Conservation (phyloP, 37 sponge, comb jelly and placozoan species). For the Crambe crambe region DNA sequence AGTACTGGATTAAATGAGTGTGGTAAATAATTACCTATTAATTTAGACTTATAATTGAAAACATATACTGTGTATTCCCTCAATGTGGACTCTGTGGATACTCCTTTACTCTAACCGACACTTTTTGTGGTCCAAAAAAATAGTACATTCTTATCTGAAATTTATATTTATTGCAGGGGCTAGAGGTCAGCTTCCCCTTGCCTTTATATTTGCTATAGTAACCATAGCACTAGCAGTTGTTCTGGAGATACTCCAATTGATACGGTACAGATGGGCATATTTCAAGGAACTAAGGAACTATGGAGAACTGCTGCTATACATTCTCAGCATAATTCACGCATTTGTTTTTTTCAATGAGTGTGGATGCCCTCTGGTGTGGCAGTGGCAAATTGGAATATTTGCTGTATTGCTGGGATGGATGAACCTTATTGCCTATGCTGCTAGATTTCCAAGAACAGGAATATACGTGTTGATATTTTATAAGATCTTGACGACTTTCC, state of each 20-base stretch:
- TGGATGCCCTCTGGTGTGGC: conserved; percentile 1
- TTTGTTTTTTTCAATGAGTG: background rate
- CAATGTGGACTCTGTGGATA: too few relatives aligned
- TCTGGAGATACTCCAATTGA: conserved; percentile 7
- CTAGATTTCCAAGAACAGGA: conserved; percentile 4
- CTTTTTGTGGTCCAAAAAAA: too few relatives aligned
- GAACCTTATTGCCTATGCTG: conserved; percentile 43
- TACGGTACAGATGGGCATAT: background rate
- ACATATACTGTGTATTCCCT: too few relatives aligned
- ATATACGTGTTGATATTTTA: background rate
- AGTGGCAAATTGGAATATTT: conserved; percentile 42
- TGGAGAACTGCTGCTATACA: conserved; percentile 1
- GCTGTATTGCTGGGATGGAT: conserved; percentile 35
- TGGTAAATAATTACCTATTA: too few relatives aligned
- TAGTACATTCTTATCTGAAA: too few relatives aligned
- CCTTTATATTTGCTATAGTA: background rate
- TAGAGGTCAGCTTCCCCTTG: too few relatives aligned
- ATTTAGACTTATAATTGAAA: too few relatives aligned
- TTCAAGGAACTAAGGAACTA: conserved; percentile 31
- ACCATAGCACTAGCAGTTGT: background rate
- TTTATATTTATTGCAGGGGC: too few relatives aligned
- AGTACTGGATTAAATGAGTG: too few relatives aligned
- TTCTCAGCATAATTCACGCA: conserved; percentile 1
- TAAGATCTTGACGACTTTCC: background rate
- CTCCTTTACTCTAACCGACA: too few relatives aligned